A percentile compares a stretch with the other conserved stretches of the same genome.
These are phyloP conservation scores for Actinostola sp. DNA, from an alignment of 92 coral and sea anemone genomes.

Conservation along the genomic window DNA sequence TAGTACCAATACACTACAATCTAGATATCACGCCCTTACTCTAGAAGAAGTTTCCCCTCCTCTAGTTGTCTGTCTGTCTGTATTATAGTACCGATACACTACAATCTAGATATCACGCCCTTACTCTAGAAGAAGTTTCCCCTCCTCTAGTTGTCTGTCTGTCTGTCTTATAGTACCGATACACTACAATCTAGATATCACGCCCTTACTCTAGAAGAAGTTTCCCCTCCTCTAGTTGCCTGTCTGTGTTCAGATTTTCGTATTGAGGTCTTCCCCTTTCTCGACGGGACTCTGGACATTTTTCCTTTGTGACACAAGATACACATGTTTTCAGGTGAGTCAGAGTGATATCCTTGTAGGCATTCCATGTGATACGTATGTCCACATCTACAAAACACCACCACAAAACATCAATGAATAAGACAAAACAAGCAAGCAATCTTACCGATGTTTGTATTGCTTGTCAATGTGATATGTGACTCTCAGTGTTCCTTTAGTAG, in stretches of 20 bases:
- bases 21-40: too few relatives aligned
- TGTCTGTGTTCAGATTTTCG: conserved; percentile 25
- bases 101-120: too few relatives aligned
- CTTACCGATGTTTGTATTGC: background rate
- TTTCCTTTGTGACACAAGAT: conserved; percentile 85
- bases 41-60: too few relatives aligned
- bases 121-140: too few relatives aligned
- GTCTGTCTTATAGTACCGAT: too few relatives aligned
- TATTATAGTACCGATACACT: too few relatives aligned
- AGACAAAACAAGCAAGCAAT: background rate
- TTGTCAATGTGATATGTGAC: too few relatives aligned
- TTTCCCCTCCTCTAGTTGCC: conserved; percentile 10
- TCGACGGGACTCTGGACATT: conserved; percentile 58
- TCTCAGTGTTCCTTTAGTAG: background rate
- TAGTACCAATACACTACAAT: too few relatives aligned
- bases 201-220: conserved; percentile 31
- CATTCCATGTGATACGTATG: conserved; percentile 85
- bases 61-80: too few relatives aligned
- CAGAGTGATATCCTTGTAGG: conserved; percentile 63
- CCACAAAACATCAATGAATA: background rate
- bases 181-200: too few relatives aligned
- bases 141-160: too few relatives aligned
- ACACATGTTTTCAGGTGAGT: conserved; percentile 79
- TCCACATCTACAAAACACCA: conserved; percentile 59
- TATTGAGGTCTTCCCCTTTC: conserved; percentile 46